Evolutionary conservation across 92 coral and sea anemone species (phyloP), one percentile per base, ranked within the genome.

Genomic region (Phenganax marumi): DNA sequence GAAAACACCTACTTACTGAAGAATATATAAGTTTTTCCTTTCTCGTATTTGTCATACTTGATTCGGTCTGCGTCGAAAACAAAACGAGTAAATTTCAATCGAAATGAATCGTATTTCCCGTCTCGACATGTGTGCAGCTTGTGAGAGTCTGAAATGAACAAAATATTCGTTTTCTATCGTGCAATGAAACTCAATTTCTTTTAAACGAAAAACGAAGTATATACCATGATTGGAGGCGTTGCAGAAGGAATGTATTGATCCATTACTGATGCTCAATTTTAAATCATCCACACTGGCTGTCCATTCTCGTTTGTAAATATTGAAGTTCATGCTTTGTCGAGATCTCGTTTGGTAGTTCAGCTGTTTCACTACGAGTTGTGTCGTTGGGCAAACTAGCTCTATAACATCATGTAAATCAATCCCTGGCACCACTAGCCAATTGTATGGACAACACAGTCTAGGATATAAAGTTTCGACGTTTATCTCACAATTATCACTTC

Each of bases 381-480:
- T 25, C n/a, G 72, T 66, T 0, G 72, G 72, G 12, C 72, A 66
- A 5, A 66, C 72, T 17, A 66, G 43, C 12, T 33, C 72, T 25
- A 66, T 47, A 33, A 66, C 24, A 66, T 66, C 72, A 33, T 66
- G 50, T 10, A 66, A 9, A 6, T 66, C 72, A n/a, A 66, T 18
- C 9, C 72, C 49, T 9, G 72, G 72, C 23, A 66, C 72, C 49
- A 66, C 72, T 11, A 66, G 49, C 72, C 72, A 66, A 19, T 66
- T 66, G 17, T 33, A 33, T 1, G 72, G 72, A 66, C 72, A 66
- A 21, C 72, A 66, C 17, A 66, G 12, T 22, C 72, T 66, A 17
- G 19, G 11, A 66, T 12, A 62, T 19, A 33, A 23, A 66, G 50
- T 33, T 33, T 2, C 2, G 43, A 33, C 2, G 43, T 33, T 33